Base-by-base conservation (phyloP, 23 tunicate species). In the Ascidia mentula region DNA sequence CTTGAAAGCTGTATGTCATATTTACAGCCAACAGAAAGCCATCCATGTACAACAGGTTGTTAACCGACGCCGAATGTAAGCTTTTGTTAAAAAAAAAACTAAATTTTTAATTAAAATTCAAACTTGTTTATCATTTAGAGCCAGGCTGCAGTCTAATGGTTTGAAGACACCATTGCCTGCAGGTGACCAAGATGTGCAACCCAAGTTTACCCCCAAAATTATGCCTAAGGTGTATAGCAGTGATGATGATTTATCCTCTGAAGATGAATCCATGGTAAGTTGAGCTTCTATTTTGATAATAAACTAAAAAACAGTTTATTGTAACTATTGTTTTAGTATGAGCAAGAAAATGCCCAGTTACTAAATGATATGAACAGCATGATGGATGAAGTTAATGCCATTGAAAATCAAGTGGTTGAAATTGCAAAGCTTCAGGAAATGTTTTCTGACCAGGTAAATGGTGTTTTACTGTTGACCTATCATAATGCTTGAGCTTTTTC, bases 401-500 rank as follows among this genome's bases (percentile, higher is more conserved):
- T 92, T 31, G 92, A 87, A 77, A 91, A 88, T 42, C 87, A 92
- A 87, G 97, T 92, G 37, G 90, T 87, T 65, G 97, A 92, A 70
- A 92, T 92, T 40, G 88, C 91, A 18, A 87, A 82, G 22, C 38
- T 92, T 45, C 97, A 92, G 40, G 82, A 92, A 46, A 76, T 92
- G 72, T 92, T 92, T 45, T 87, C 88, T 79, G 97, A 92, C 74
- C 89, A 92, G 75, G 90, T 86, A 32, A 18, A 38, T 32, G 7
- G 18, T 22, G 18, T 13, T 69, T 12, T 9, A n/a, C n/a, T n/a
- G n/a, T n/a, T n/a, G n/a, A n/a, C n/a, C n/a, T n/a, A n/a, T n/a
- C n/a, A n/a, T n/a, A n/a, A n/a, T n/a, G n/a, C n/a, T n/a, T n/a
- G n/a, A n/a, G n/a, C n/a, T n/a, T n/a, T n/a, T n/a, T n/a, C n/a